A percentile compares a stretch with the other conserved stretches of the same genome.
Conservation (phyloP, 2,113 vertebrate genomes). For the Vicugna pacos region DNA sequence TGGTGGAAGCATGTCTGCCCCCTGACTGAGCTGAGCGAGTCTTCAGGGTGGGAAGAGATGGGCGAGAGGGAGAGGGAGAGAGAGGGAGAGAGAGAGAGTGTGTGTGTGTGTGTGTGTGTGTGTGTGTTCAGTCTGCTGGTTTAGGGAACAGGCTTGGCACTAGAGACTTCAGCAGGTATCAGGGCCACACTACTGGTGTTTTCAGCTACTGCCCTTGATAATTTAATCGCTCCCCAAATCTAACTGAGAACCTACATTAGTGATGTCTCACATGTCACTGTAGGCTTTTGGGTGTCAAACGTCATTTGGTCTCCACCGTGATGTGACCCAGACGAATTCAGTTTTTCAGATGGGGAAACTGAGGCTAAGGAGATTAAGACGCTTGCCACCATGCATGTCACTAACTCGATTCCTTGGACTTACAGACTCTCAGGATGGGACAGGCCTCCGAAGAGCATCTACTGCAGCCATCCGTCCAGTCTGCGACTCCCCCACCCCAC, state of each 20-base stretch:
- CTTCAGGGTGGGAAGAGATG: too few relatives aligned
- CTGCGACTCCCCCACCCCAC: background rate
- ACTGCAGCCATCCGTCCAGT: background rate
- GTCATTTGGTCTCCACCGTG: background rate
- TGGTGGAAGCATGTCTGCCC: too few relatives aligned
- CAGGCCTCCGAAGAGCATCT: accelerated
- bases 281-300: background rate
- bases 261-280: accelerated
- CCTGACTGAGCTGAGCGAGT: too few relatives aligned
- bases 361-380: background rate
- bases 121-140: too few relatives aligned
- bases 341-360: background rate
- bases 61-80: too few relatives aligned
- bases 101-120: background rate
- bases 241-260: background rate
- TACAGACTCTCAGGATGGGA: background rate
- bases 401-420: background rate
- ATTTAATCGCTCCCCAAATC: accelerated
- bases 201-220: background rate
- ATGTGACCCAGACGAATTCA: background rate
- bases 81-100: too few relatives aligned
- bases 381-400: background rate
- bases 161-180: background rate
- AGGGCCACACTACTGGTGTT: background rate
- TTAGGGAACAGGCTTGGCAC: background rate